These are phyloP conservation scores for Strigamia transsilvanica DNA, from an alignment of 2,888 invertebrate species.

Conservation along the genomic window DNA sequence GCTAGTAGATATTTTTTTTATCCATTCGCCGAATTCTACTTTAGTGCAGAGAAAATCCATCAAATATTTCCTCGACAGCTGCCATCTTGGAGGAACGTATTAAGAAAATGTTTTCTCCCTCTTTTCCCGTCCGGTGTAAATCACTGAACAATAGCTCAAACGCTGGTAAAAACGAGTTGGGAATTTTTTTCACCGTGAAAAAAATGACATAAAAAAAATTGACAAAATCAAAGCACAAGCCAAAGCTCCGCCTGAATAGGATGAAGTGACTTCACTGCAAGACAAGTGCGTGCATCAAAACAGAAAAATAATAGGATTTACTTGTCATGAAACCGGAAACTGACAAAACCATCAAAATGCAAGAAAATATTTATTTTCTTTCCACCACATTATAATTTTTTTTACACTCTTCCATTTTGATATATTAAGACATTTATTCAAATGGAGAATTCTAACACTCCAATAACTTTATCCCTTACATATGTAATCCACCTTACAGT, in stretches of 20 bases:
- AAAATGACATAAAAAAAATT: not conserved
- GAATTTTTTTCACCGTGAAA: not conserved
- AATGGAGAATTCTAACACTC: constrained; percentile 2
- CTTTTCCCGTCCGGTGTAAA: constrained; percentile 28
- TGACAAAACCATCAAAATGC: constrained; percentile 4
- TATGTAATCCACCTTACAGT: not conserved
- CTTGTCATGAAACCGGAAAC: constrained; percentile 26
- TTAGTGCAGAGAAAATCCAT: constrained; percentile 2
- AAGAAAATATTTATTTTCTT: too few relatives aligned
- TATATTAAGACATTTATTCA: constrained; percentile 15
- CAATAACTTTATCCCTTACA: constrained; percentile 1
- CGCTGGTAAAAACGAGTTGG: constrained; percentile 6
- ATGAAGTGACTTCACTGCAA: constrained; percentile 37
- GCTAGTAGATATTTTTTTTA: not conserved
- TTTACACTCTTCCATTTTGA: not conserved
- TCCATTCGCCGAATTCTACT: not conserved
- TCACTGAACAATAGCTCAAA: constrained; percentile 15
- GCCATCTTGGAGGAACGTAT: constrained; percentile 26
- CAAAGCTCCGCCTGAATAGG: constrained; percentile 9
- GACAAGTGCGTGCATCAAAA: constrained; percentile 40
- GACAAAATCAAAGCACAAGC: constrained; percentile 38
- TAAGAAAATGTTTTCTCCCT: constrained; percentile 43
- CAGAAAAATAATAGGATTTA: constrained; percentile 46
- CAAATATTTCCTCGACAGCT: constrained; percentile 41
- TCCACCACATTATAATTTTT: too few relatives aligned